Evolutionary conservation across 2,888 invertebrate species (phyloP), one percentile per base, ranked within the genome.

Genomic region (Amphipyra tragopoginis): DNA sequence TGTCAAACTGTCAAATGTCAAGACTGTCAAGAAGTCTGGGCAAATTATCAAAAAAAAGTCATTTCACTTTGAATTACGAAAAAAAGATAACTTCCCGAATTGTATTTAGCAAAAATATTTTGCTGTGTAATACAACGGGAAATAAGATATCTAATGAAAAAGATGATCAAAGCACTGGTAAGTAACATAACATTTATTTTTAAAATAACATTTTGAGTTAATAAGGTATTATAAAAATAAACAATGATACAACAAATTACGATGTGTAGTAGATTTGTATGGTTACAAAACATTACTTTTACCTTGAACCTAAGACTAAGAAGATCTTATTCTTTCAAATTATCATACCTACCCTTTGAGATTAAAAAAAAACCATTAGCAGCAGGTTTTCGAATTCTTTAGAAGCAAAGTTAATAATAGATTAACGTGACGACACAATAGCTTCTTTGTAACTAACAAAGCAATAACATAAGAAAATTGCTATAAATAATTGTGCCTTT

Each of bases 121-220:
- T 38, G 5, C 9, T 34, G 15, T 26, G 0, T 40, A 13, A 5
- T 40, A 44, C 15, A 34, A 44, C 13, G 11, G 52, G 15, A 9
- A 29, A 43, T 8, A 36, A 40, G 15, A 51, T 42, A 38, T 7
- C 45, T 26, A 26, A 67, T 71, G 48, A 58, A 51, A 39, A 76
- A 77, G 43, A 77, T 77, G 63, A 68, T 79, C 14, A 83, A 82
- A 75, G 80, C 66, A 36, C 51, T 76, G 65, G 82, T 83, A 61
- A 83, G 82, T 66, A 36, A 8, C 10, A 38, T 38, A 29, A 15
- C 9, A 21, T 26, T 1, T 15, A 36, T 33, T 36, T n/a, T 11
- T 7, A 5, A 14, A 39, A 44, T 13, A 33, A 10, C 2, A 29
- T 44, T 36, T 36, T n/a, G 3, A 14, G 13, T 13, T n/a, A 40